A percentile compares a stretch with the other conserved stretches of the same genome.
Evolutionary conservation across 2,113 vertebrate species (phyloP).

Genomic region (Eudyptes chrysolophus): DNA sequence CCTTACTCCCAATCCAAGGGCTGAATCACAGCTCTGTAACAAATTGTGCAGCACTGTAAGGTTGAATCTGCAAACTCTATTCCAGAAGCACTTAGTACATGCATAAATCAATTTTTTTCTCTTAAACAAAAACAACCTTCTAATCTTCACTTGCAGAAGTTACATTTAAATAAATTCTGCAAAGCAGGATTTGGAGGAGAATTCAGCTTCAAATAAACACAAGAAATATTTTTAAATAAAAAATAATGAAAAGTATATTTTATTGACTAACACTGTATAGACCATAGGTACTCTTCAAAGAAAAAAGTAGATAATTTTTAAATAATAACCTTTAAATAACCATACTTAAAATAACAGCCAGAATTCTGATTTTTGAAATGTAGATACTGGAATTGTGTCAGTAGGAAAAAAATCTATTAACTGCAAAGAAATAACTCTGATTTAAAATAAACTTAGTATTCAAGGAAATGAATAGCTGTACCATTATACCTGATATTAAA

Average conservation of each 20-base stretch:
- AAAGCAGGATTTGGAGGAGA: not conserved
- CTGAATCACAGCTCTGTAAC: conserved; percentile 14
- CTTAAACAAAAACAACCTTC: not conserved
- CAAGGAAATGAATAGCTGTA: not conserved
- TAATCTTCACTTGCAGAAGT: not conserved
- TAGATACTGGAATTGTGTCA: not conserved
- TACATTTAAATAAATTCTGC: not conserved
- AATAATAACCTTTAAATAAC: not conserved
- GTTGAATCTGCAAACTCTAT: conserved; percentile 6
- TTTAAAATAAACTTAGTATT: not conserved
- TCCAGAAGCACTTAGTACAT: not conserved
- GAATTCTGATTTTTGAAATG: not conserved
- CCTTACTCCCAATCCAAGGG: not conserved
- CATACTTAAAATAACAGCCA: not conserved
- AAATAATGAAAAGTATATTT: not conserved
- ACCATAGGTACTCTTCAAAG: not conserved
- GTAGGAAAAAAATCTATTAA: not conserved
- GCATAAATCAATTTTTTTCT: conserved; percentile 14
- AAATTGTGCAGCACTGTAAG: not conserved
- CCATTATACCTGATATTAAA: not conserved
- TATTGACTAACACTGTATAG: not conserved
- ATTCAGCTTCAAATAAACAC: not conserved
- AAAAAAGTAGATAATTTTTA: not conserved
- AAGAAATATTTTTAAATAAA: not conserved
- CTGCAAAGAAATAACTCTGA: not conserved